Evolutionary conservation across 1,140 invertebrate species (phyloP).

Genomic region (Sitophilus oryzae): DNA sequence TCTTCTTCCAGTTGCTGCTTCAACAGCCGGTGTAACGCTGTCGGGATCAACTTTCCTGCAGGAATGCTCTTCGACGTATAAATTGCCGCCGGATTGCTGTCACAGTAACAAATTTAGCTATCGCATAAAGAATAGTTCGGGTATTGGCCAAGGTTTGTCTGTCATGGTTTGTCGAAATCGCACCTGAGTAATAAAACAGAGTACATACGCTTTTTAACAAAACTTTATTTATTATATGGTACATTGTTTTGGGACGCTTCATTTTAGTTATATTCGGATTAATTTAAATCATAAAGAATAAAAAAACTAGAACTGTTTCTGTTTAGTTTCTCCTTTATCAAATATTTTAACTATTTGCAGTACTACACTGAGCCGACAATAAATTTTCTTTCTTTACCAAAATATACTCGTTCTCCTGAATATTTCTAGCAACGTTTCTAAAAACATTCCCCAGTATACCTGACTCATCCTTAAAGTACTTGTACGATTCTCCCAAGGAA

Average conservation of each 20-base stretch:
- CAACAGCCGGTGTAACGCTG: conserved; percentile 1
- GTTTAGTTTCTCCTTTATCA: too few relatives aligned
- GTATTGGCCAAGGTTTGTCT: not conserved
- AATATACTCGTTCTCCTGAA: conserved; percentile 11
- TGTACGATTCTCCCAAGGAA: conserved; percentile 22
- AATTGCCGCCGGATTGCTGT: conserved; percentile 16
- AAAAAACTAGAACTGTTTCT: too few relatives aligned
- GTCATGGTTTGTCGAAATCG: too few relatives aligned
- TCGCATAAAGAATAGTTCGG: conserved; percentile 7
- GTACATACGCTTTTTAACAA: too few relatives aligned
- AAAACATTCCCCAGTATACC: not conserved
- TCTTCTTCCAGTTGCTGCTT: conserved; percentile 20
- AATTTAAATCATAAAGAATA: too few relatives aligned
- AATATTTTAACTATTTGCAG: too few relatives aligned
- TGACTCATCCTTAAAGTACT: conserved; percentile 1
- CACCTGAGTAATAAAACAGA: too few relatives aligned
- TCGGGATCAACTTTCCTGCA: conserved; percentile 9
- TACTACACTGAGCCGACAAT: not conserved
- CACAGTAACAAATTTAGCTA: conserved; percentile 28
- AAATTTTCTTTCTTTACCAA: conserved; percentile 10
- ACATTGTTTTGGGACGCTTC: too few relatives aligned
- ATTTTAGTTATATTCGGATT: too few relatives aligned
- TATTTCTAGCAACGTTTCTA: conserved; percentile 4
- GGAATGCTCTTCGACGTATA: conserved; percentile 7
- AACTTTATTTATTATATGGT: too few relatives aligned